A percentile compares a stretch with the other conserved stretches of the same genome.
phyloP scores from a whole-genome alignment of 2,113 vertebrate genomes.

The Syngnathoides biaculeatus region DNA sequence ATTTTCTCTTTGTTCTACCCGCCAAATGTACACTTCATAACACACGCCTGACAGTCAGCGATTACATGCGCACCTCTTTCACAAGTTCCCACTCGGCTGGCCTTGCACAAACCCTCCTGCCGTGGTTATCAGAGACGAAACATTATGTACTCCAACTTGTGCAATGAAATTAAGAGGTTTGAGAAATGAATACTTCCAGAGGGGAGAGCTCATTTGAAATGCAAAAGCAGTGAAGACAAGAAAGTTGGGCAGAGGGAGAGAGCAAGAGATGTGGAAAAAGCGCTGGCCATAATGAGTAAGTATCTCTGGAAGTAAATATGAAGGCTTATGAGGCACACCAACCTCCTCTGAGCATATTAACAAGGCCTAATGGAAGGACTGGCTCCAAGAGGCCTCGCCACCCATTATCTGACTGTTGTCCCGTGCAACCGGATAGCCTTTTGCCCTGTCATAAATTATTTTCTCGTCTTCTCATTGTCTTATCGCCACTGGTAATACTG shows the following conservation, averaged over 20 bases:
- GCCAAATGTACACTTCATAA: constrained; percentile 43
- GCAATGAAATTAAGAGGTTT: constrained; percentile 20
- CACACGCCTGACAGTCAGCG: not conserved
- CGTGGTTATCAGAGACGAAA: not conserved
- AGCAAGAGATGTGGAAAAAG: constrained; percentile 21
- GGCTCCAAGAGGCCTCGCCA: constrained; percentile 68
- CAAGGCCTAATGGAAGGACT: constrained; percentile 75
- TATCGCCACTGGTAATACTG: constrained; percentile 46
- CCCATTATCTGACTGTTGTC: constrained; percentile 76
- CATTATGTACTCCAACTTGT: constrained; percentile 19
- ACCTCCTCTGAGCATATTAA: constrained; percentile 74
- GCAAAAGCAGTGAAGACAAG: constrained; percentile 1
- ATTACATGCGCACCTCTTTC: constrained; percentile 33
- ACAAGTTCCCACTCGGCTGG: constrained; percentile 45
- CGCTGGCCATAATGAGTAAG: constrained; percentile 50
- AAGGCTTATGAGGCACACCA: constrained; percentile 65
- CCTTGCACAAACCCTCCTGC: constrained; percentile 15
- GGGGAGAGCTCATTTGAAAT: not conserved
- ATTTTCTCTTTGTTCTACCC: constrained; percentile 30
- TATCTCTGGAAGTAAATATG: constrained; percentile 66
- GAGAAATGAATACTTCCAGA: not conserved
- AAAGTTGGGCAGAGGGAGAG: constrained; percentile 10
- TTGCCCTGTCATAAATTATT: constrained; percentile 35
- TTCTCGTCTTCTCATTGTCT: constrained; percentile 47
- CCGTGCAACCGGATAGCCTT: constrained; percentile 54